These are phyloP conservation scores for Eubucco bourcierii DNA, from an alignment of 2,113 vertebrate genomes.

Conservation along the genomic window DNA sequence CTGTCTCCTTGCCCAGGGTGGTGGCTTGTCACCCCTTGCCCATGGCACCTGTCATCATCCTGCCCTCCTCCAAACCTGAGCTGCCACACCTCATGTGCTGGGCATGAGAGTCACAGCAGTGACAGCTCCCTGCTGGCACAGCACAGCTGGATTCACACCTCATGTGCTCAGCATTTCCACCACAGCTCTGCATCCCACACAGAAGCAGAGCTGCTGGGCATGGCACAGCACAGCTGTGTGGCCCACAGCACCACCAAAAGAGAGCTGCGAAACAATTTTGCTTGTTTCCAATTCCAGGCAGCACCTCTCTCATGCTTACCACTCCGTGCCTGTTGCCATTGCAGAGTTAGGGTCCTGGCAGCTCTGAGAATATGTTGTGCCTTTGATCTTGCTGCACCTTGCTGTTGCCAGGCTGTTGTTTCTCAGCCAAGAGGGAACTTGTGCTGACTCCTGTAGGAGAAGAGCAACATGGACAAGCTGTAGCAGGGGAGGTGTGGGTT, in stretches of 20 bases:
- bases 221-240: neutral
- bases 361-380: neutral
- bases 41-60: neutral
- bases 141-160: neutral
- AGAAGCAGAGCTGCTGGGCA: neutral
- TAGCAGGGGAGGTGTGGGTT: too few relatives aligned
- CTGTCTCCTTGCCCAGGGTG: neutral
- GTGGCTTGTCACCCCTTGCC: too few relatives aligned
- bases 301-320: neutral
- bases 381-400: neutral
- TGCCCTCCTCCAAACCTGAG: neutral
- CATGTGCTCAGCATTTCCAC: neutral
- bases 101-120: fast-evolving
- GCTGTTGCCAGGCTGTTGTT: neutral
- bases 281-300: neutral
- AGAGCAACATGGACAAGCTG: neutral
- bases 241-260: neutral
- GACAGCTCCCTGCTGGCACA: neutral
- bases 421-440: neutral
- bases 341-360: neutral
- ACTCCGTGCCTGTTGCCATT: neutral
- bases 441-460: neutral
- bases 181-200: neutral
- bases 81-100: neutral
- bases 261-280: neutral